Evolutionary conservation across 2,113 vertebrate species (phyloP).

Genomic region (Prietella phreatophila): DNA sequence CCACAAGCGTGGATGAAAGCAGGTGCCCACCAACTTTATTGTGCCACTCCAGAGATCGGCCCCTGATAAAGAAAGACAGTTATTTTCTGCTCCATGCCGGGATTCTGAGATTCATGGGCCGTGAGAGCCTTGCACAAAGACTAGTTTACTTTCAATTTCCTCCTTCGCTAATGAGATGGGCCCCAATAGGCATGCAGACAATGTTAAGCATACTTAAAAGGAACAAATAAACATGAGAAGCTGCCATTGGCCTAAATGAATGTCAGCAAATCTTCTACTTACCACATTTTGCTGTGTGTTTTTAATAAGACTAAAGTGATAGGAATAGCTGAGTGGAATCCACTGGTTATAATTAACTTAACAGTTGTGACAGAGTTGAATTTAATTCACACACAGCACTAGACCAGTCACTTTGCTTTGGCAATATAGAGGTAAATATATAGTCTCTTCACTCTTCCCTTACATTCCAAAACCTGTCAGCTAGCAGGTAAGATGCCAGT

Average conservation of each 20-base stretch:
- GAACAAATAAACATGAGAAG: slow-evolving; percentile 31
- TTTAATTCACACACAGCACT: background rate
- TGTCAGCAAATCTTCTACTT: slow-evolving; percentile 30
- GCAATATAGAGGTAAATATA: background rate
- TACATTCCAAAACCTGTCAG: slow-evolving; percentile 28
- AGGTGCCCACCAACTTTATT: slow-evolving; percentile 70
- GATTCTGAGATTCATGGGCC: slow-evolving; percentile 30
- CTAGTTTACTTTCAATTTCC: slow-evolving; percentile 53
- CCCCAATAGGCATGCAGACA: slow-evolving; percentile 40
- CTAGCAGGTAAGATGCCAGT: background rate
- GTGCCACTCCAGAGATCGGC: slow-evolving; percentile 77
- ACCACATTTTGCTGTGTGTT: background rate
- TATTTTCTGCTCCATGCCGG: background rate
- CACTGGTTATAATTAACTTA: background rate
- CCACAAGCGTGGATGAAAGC: slow-evolving; percentile 67
- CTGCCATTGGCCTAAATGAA: slow-evolving; percentile 17
- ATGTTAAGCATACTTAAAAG: slow-evolving; percentile 38
- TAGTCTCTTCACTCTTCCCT: background rate
- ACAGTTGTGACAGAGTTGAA: slow-evolving; percentile 6
- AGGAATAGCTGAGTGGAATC: background rate
- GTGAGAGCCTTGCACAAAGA: slow-evolving; percentile 31
- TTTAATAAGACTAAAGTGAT: background rate
- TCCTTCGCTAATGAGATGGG: slow-evolving; percentile 47
- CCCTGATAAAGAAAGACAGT: slow-evolving; percentile 62
- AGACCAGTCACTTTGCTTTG: background rate